Conservation (phyloP, 2,888 invertebrate species). For the Drosophila testacea region DNA sequence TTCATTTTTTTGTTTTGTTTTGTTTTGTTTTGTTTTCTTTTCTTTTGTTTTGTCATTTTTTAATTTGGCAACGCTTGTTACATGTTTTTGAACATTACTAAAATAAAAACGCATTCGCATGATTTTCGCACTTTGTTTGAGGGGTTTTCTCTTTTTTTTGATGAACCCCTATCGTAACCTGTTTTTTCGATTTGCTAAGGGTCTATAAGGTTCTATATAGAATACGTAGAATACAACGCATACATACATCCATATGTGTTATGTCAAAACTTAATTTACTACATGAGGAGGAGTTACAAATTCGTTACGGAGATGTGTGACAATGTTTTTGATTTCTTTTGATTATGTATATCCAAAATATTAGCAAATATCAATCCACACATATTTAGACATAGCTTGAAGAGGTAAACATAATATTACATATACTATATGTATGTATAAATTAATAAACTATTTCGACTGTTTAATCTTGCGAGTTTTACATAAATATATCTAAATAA, state of each 20-base stretch:
- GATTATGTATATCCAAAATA: conserved; percentile 36
- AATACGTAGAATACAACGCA: conserved; percentile 16
- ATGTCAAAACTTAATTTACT: conserved; percentile 47
- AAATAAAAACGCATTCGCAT: conserved; percentile 33
- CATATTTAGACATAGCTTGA: conserved; percentile 24
- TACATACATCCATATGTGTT: conserved; percentile 4
- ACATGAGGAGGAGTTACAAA: conserved; percentile 63
- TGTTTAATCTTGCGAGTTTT: conserved; percentile 28
- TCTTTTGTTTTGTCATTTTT: conserved; percentile 66
- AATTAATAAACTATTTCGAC: conserved; percentile 29
- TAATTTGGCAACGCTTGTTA: conserved; percentile 81
- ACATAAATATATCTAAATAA: conserved; percentile 29
- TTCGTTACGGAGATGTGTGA: conserved; percentile 55
- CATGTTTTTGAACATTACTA: conserved; percentile 55
- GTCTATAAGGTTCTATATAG: conserved; percentile 8
- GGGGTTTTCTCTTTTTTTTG: not conserved
- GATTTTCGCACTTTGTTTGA: conserved; percentile 65
- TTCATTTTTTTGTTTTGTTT: conserved; percentile 8
- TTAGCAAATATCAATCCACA: conserved; percentile 44
- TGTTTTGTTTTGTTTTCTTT: not conserved
- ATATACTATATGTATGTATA: conserved; percentile 15
- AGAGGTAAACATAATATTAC: conserved; percentile 29
- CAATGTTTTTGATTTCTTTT: conserved; percentile 23
- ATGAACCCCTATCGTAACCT: conserved; percentile 28
- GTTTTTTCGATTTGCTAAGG: conserved; percentile 27